Percentiles rank a stretch among this genome's conserved stretches.
phyloP scores from a whole-genome alignment of 1,140 invertebrate genomes.

The Oreohelix idahoensis region DNA sequence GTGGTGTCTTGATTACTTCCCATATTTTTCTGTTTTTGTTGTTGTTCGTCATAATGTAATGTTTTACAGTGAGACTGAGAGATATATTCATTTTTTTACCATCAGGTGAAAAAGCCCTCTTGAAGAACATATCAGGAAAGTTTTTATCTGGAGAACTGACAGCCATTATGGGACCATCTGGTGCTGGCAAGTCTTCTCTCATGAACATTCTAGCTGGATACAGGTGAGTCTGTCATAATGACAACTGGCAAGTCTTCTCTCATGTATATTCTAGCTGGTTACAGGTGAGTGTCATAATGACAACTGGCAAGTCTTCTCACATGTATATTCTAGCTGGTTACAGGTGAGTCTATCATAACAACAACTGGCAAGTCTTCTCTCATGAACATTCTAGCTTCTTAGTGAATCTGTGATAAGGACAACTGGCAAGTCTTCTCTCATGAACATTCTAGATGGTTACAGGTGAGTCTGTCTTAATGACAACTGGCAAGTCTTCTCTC shows the following conservation, averaged over 20 bases:
- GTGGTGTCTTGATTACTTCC: too few relatives aligned
- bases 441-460: not conserved
- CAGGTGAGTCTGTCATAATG: constrained; percentile 62
- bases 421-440: too few relatives aligned
- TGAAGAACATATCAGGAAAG: constrained; percentile 70
- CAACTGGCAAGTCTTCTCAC: too few relatives aligned
- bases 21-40: too few relatives aligned
- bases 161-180: constrained; percentile 89
- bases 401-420: not conserved
- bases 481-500: too few relatives aligned
- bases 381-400: not conserved
- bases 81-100: too few relatives aligned
- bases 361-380: too few relatives aligned
- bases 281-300: too few relatives aligned
- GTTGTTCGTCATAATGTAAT: too few relatives aligned
- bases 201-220: constrained; percentile 74
- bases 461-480: not conserved
- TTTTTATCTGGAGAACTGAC: constrained; percentile 80
- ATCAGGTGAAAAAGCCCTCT: constrained; percentile 70
- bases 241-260: not conserved
- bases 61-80: too few relatives aligned
- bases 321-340: too few relatives aligned
- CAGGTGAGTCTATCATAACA: too few relatives aligned
- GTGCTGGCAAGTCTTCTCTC: constrained; percentile 89
- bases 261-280: not conserved